Percentiles rank a stretch among this genome's conserved stretches.
Evolutionary conservation across 2,797 vertebrate genomes (phyloP).

Genomic region (Sparus aurata): DNA sequence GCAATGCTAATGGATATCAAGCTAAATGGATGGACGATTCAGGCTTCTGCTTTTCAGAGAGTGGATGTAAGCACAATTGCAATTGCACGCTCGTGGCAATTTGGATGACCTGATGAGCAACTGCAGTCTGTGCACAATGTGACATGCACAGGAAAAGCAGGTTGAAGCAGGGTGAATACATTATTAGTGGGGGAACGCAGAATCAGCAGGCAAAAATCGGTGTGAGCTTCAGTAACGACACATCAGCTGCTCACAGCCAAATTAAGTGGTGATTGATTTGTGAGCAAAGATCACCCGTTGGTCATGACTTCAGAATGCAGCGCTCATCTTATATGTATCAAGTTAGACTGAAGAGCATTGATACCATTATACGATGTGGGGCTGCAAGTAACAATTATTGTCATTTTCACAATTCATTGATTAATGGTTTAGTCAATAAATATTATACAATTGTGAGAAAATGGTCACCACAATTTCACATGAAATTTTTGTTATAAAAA

Average conservation of each 20-base stretch:
- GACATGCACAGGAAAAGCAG: slow-evolving; percentile 1
- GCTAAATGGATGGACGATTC: slow-evolving; percentile 22
- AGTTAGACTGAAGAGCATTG: neutral
- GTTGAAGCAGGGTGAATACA: neutral
- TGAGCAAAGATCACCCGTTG: neutral
- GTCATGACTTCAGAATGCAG: neutral
- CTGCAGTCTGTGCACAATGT: slow-evolving; percentile 26
- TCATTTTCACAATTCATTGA: neutral
- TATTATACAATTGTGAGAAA: too few relatives aligned
- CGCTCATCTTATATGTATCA: neutral
- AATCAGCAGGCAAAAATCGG: slow-evolving; percentile 16
- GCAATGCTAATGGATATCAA: slow-evolving; percentile 1
- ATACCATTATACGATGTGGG: neutral
- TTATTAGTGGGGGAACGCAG: slow-evolving; percentile 24
- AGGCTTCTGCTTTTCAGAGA: slow-evolving; percentile 20
- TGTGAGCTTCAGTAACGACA: slow-evolving; percentile 21
- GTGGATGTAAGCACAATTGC: neutral
- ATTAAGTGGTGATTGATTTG: slow-evolving; percentile 27
- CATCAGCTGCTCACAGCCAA: slow-evolving; percentile 6
- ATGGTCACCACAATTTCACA: too few relatives aligned
- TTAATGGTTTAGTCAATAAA: too few relatives aligned
- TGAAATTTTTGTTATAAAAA: too few relatives aligned
- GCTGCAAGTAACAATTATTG: neutral
- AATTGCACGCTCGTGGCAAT: slow-evolving; percentile 1
- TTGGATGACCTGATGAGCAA: slow-evolving; percentile 35